Evolutionary conservation across 2,113 vertebrate genomes (phyloP).

Genomic region (Gymnocephalus cernua): DNA sequence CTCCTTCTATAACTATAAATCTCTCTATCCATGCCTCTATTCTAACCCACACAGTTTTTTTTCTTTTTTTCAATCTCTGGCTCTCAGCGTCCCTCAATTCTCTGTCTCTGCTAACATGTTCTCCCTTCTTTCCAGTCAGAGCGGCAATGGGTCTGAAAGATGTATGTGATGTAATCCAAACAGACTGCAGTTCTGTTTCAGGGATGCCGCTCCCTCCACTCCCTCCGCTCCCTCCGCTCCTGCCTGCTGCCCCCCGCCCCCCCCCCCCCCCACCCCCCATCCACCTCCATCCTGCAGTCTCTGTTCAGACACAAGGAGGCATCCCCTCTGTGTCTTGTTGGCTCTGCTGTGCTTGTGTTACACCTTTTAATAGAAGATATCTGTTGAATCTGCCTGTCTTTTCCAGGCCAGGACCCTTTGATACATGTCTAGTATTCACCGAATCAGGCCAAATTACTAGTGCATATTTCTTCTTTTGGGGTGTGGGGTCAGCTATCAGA

Average conservation of each 20-base stretch:
- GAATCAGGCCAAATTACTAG: not conserved
- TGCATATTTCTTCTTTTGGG: not conserved
- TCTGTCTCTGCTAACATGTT: conserved; percentile 19
- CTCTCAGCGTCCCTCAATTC: conserved; percentile 40
- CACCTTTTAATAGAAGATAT: conserved; percentile 11
- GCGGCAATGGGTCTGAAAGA: conserved; percentile 74
- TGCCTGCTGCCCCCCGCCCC: conserved; percentile 5
- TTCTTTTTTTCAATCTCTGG: conserved; percentile 33
- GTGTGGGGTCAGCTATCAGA: not conserved
- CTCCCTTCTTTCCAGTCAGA: conserved; percentile 35
- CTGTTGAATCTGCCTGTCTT: not conserved
- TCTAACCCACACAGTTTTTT: conserved; percentile 45
- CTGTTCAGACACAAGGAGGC: conserved; percentile 28
- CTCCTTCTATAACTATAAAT: conserved; percentile 18
- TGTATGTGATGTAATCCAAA: conserved; percentile 79
- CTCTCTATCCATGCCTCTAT: conserved; percentile 25
- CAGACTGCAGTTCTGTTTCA: conserved; percentile 67
- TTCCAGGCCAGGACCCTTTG: not conserved
- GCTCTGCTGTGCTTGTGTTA: not conserved
- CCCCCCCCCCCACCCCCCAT: not conserved
- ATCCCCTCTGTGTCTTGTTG: conserved; percentile 25
- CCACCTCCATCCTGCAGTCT: conserved; percentile 48
- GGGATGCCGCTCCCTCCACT: conserved; percentile 46
- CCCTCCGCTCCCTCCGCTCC: conserved; percentile 25
- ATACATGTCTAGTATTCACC: not conserved